A percentile compares a stretch with the other conserved stretches of the same genome.
These are phyloP conservation scores for Tipula lateralis DNA, from an alignment of 2,888 invertebrate species.

Conservation along the genomic window DNA sequence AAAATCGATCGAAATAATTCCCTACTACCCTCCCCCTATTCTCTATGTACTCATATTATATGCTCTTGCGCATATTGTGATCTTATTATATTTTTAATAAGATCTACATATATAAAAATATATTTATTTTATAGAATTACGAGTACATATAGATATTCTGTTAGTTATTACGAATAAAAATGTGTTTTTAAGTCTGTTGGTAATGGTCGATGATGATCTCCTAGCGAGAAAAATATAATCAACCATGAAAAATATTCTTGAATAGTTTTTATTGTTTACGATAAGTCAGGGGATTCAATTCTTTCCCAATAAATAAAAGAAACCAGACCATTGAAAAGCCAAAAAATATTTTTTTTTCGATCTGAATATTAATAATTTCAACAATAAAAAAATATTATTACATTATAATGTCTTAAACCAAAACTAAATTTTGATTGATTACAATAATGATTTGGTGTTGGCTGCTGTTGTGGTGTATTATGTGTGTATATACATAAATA, in stretches of 20 bases:
- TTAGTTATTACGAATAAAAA: not conserved
- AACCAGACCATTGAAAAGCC: not conserved
- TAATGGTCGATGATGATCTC: conserved; percentile 1
- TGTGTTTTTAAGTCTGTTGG: not conserved
- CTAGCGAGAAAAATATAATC: not conserved
- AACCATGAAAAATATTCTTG: not conserved
- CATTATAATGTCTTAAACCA: conserved; percentile 26
- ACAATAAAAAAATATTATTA: conserved; percentile 20
- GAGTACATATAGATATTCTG: not conserved
- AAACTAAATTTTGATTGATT: conserved; percentile 30
- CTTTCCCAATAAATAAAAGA: conserved; percentile 11
- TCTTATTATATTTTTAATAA: not conserved
- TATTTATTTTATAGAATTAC: not conserved
- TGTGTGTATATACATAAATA: no score
- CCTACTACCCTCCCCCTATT: not conserved
- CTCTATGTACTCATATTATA: not conserved
- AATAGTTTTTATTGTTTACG: conserved; percentile 1
- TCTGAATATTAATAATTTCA: conserved; percentile 11
- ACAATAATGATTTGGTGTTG: conserved; percentile 27
- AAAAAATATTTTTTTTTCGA: not conserved
- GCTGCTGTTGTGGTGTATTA: not conserved
- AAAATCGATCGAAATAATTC: not conserved
- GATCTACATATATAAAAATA: not conserved
- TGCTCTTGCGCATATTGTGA: not conserved
- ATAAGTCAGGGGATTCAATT: conserved; percentile 20